Evolutionary conservation across 2,888 invertebrate species (phyloP).

Genomic region (Sarcophaga variegata): DNA sequence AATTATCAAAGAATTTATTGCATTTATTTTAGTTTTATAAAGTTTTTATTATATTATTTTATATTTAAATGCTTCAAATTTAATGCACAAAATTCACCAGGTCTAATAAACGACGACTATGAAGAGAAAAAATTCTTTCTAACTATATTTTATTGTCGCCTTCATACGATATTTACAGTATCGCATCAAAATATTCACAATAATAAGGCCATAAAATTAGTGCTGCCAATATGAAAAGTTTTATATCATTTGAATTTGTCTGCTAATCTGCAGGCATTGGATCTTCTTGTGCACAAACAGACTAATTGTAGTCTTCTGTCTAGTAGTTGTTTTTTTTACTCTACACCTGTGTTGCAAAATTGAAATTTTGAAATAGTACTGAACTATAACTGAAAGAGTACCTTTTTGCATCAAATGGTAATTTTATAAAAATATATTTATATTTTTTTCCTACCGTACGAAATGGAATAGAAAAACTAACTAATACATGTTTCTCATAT

Average conservation of each 20-base stretch:
- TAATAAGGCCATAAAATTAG: background rate
- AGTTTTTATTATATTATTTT: slow-evolving; percentile 53
- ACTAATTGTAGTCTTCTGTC: too few species aligned
- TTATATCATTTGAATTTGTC: background rate
- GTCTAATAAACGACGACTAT: slow-evolving; percentile 53
- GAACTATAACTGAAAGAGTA: too few species aligned
- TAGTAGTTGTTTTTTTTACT: too few species aligned
- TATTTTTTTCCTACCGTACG: too few species aligned
- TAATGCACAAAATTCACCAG: slow-evolving; percentile 69
- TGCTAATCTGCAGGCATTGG: background rate
- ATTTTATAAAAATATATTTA: too few species aligned
- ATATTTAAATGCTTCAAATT: slow-evolving; percentile 65
- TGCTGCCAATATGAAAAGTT: slow-evolving; percentile 1
- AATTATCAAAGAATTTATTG: slow-evolving; percentile 23
- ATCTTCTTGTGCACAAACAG: too few species aligned
- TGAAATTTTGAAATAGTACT: too few species aligned
- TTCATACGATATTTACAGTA: slow-evolving; percentile 53
- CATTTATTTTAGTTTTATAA: slow-evolving; percentile 30
- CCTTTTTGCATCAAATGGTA: too few species aligned
- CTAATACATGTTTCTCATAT: too few species aligned
- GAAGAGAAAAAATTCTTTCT: slow-evolving; percentile 51
- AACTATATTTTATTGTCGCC: slow-evolving; percentile 32
- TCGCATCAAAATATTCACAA: slow-evolving; percentile 24
- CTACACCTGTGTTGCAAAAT: too few species aligned
- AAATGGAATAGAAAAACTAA: too few species aligned